Conservation (phyloP, 2,113 vertebrate species). For the Pygoscelis adeliae region DNA sequence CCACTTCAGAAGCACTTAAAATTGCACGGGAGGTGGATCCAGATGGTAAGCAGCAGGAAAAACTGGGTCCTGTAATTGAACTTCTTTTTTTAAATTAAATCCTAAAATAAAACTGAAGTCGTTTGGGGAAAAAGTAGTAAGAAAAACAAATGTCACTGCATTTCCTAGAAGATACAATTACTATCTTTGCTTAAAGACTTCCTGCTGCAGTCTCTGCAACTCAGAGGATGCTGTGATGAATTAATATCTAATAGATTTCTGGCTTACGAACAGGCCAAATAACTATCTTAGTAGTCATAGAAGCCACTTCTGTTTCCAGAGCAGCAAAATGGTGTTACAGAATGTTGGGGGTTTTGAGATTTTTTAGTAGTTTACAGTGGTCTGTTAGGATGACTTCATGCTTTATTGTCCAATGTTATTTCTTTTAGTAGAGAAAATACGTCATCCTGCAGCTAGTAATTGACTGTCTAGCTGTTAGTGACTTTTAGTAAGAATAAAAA, state of each 20-base stretch:
- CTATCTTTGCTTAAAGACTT: not conserved
- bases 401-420: not conserved
- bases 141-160: not conserved
- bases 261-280: not conserved
- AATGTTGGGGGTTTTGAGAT: not conserved
- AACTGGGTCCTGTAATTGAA: not conserved
- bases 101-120: not conserved
- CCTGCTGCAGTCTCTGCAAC: not conserved
- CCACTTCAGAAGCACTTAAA: conserved; percentile 96
- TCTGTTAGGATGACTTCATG: not conserved
- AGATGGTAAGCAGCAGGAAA: conserved; percentile 82
- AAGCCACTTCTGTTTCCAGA: not conserved
- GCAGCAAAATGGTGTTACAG: not conserved
- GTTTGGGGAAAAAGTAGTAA: not conserved
- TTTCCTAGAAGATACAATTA: not conserved
- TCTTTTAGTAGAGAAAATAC: not conserved
- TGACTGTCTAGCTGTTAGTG: not conserved
- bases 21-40: conserved; percentile 95
- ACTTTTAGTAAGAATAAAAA: not conserved
- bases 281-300: not conserved
- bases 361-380: not conserved
- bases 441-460: not conserved
- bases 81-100: not conserved
- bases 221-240: not conserved
- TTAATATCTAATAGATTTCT: not conserved